Conservation (phyloP, 2,797 vertebrate genomes). For the Coluber constrictor region DNA sequence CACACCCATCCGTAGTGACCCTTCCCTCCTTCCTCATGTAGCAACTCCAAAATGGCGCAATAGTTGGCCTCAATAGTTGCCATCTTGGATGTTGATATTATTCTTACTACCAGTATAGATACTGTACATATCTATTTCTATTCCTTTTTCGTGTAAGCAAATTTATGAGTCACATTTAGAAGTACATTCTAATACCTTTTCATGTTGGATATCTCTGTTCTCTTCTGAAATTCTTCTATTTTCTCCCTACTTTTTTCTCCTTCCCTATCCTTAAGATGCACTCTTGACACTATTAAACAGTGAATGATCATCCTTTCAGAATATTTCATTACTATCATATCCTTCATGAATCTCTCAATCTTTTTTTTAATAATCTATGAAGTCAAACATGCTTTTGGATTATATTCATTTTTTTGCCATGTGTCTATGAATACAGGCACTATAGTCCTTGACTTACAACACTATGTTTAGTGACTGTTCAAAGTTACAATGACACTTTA, state of each 20-base stretch:
- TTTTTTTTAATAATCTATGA: background rate
- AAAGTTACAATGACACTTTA: too few species aligned
- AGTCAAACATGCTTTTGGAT: background rate
- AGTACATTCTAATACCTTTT: background rate
- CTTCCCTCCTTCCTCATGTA: background rate
- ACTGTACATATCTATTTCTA: background rate
- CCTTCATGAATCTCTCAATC: background rate
- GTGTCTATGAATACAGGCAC: background rate
- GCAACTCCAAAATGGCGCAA: background rate
- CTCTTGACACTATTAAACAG: background rate
- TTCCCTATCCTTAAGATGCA: background rate
- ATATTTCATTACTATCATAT: background rate
- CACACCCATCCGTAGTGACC: background rate
- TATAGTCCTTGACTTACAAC: too few species aligned
- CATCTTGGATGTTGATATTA: background rate
- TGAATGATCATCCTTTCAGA: background rate
- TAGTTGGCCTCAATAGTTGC: background rate
- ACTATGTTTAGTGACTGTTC: too few species aligned
- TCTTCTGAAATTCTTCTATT: background rate
- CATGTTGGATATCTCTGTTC: background rate
- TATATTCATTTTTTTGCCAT: background rate
- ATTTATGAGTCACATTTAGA: background rate
- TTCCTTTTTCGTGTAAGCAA: background rate
- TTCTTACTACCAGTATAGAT: background rate
- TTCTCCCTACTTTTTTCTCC: background rate